phyloP scores from a whole-genome alignment of 2,113 vertebrate genomes.

The Labeo catla region DNA sequence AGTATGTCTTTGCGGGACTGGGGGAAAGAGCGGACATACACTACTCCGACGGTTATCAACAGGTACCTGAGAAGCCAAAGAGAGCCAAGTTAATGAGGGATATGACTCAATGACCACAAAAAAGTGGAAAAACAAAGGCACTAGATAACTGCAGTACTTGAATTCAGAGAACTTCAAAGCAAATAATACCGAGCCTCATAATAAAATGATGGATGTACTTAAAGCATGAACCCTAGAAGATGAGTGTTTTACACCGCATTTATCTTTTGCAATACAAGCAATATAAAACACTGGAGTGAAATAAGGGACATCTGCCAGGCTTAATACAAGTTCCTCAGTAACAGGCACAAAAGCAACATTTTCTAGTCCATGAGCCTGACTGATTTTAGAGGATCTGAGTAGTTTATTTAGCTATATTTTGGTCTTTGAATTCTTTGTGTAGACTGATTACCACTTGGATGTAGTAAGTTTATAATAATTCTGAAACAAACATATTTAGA shows the following conservation, averaged over 20 bases:
- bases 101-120: background rate
- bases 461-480: background rate
- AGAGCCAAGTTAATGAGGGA: background rate
- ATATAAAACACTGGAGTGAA: background rate
- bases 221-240: background rate
- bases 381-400: background rate
- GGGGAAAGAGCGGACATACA: constrained; percentile 98
- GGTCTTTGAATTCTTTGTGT: background rate
- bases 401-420: background rate
- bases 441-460: background rate
- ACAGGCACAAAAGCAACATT: background rate
- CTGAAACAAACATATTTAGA: background rate
- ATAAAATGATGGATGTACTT: background rate
- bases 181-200: background rate
- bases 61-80: constrained; percentile 81
- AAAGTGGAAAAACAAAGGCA: background rate
- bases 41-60: constrained; percentile 96
- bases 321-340: background rate
- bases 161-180: background rate
- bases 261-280: background rate
- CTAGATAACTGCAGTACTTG: background rate
- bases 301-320: background rate
- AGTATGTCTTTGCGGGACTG: constrained; percentile 98
- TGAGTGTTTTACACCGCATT: background rate
- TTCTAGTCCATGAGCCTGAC: background rate